Conservation (phyloP, 2,888 invertebrate species). For the Aphidoletes aphidimyza region DNA sequence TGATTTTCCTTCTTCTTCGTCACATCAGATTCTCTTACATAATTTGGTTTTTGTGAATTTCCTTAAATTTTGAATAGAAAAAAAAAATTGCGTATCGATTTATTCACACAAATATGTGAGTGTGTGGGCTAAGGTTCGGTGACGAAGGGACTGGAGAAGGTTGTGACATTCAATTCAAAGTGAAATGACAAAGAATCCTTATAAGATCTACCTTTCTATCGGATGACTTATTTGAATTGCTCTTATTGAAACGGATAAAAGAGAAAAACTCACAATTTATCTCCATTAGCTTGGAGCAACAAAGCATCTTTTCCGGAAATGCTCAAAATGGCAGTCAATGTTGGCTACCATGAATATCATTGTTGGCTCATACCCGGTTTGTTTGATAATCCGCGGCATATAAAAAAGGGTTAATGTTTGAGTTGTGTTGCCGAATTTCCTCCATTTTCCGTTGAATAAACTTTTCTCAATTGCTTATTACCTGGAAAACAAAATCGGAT, state of each 20-base stretch:
- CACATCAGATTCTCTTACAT: too few relatives aligned
- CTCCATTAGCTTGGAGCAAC: not conserved
- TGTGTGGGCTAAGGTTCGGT: not conserved
- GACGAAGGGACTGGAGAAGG: not conserved
- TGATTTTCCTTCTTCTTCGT: too few relatives aligned
- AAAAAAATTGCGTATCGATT: too few relatives aligned
- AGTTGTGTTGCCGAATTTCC: not conserved
- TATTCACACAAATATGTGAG: not conserved
- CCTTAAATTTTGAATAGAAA: too few relatives aligned
- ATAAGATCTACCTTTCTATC: not conserved
- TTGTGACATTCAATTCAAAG: not conserved
- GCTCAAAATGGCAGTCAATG: too few relatives aligned
- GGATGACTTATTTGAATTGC: too few relatives aligned
- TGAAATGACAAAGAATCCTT: not conserved
- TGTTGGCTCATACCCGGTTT: not conserved
- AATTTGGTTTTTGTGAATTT: too few relatives aligned
- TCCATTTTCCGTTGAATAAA: too few relatives aligned
- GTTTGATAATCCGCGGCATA: not conserved
- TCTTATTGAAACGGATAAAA: too few relatives aligned
- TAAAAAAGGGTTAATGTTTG: not conserved
- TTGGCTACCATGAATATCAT: not conserved
- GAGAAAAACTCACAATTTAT: constrained; percentile 26
- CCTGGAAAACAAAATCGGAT: too few relatives aligned
- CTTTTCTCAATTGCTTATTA: not conserved
- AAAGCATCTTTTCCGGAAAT: not conserved